phyloP scores from a whole-genome alignment of 2,888 invertebrate genomes.

The Drosophila prolongata region DNA sequence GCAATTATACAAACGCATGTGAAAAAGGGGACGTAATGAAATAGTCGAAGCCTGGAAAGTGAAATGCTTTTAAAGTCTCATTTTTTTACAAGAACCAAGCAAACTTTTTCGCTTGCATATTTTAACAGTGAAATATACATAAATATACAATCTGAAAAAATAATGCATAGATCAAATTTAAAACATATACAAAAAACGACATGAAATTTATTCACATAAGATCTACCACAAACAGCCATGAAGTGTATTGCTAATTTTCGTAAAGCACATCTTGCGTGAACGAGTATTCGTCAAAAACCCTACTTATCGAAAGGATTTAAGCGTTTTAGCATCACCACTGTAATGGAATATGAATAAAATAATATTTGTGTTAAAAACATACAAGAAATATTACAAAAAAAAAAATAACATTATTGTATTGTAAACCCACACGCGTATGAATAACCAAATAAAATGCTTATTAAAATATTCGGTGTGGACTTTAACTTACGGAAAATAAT shows the following conservation, averaged over 20 bases:
- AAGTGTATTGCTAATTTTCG: slow-evolving; percentile 59
- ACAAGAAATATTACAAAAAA: slow-evolving; percentile 59
- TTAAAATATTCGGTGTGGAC: slow-evolving; percentile 35
- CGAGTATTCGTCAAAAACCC: no score
- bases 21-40: slow-evolving; percentile 43
- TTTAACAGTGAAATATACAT: slow-evolving; percentile 72
- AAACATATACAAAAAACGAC: slow-evolving; percentile 55
- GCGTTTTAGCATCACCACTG: slow-evolving; percentile 67
- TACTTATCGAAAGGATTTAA: slow-evolving; percentile 65
- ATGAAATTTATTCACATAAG: slow-evolving; percentile 46
- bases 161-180: slow-evolving; percentile 69
- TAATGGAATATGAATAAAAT: slow-evolving; percentile 59
- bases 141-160: slow-evolving; percentile 61
- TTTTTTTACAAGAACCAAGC: slow-evolving; percentile 79
- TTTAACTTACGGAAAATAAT: background rate
- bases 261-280: no score
- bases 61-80: slow-evolving; percentile 82
- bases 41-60: slow-evolving; percentile 65
- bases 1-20: slow-evolving; percentile 67
- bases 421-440: slow-evolving; percentile 81
- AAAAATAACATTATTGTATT: slow-evolving; percentile 76
- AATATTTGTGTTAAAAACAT: slow-evolving; percentile 74
- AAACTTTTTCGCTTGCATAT: slow-evolving; percentile 78
- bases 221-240: slow-evolving; percentile 34
- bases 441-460: slow-evolving; percentile 78